These are phyloP conservation scores for Thymelicus lineola DNA, from an alignment of 2,888 invertebrate species.

Conservation along the genomic window DNA sequence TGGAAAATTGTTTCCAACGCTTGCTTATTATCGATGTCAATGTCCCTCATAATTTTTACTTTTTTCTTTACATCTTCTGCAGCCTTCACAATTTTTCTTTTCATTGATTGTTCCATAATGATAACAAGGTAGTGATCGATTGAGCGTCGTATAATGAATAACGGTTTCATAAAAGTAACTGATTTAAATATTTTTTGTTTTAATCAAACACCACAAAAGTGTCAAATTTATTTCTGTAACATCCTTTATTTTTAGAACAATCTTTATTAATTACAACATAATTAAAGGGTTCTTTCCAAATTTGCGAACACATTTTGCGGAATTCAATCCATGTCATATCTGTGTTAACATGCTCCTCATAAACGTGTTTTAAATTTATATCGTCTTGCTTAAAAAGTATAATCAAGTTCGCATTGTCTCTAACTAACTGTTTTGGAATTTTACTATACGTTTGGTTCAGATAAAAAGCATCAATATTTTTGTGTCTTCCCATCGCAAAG, in stretches of 20 bases:
- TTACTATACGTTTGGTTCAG: too few species aligned
- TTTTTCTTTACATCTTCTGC: slow-evolving; percentile 28
- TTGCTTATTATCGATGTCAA: slow-evolving; percentile 9
- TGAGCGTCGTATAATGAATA: background rate
- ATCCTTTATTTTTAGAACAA: slow-evolving; percentile 8
- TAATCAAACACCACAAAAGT: slow-evolving; percentile 3
- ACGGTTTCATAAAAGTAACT: background rate
- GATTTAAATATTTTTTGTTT: background rate
- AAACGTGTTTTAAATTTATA: too few species aligned
- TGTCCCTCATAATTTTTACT: slow-evolving; percentile 20
- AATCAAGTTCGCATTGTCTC: too few species aligned
- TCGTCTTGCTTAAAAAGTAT: too few species aligned
- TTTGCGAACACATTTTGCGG: slow-evolving; percentile 40
- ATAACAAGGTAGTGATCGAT: background rate
- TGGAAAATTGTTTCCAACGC: slow-evolving; percentile 18
- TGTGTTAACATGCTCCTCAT: slow-evolving; percentile 34
- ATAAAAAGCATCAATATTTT: too few species aligned
- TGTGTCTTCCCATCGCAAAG: too few species aligned
- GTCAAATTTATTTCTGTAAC: too few species aligned
- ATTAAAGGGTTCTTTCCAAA: slow-evolving; percentile 34
- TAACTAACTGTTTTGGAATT: too few species aligned
- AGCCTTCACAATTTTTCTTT: slow-evolving; percentile 16
- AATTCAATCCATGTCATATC: slow-evolving; percentile 43
- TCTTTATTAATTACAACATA: slow-evolving; percentile 10
- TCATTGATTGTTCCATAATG: slow-evolving; percentile 10